phyloP scores from a whole-genome alignment of 2,113 vertebrate species.

The Egretta garzetta region DNA sequence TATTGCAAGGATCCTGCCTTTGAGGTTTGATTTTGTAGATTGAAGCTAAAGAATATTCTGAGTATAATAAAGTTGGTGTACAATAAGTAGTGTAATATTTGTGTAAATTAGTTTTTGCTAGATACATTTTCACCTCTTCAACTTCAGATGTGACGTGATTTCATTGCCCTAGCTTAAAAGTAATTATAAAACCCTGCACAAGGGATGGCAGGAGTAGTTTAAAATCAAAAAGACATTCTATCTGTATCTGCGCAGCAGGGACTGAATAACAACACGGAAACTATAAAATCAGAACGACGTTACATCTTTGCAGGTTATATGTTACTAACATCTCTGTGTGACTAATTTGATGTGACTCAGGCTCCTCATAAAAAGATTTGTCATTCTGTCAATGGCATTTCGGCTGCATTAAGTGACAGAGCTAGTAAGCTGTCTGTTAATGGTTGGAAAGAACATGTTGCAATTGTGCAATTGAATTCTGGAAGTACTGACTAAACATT shows the following conservation, averaged over 20 bases:
- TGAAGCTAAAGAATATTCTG: neutral
- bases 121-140: neutral
- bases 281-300: slow-evolving; percentile 54
- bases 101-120: neutral
- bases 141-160: neutral
- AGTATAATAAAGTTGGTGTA: accelerated
- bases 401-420: neutral
- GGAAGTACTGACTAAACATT: slow-evolving; percentile 39
- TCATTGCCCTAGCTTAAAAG: neutral
- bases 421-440: neutral
- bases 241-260: neutral
- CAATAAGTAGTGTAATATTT: neutral
- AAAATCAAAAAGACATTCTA: slow-evolving; percentile 33
- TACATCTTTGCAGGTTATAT: slow-evolving; percentile 48
- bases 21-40: neutral
- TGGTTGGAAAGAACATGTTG: neutral
- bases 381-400: slow-evolving; percentile 17
- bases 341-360: slow-evolving; percentile 38
- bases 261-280: neutral
- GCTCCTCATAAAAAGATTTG: slow-evolving; percentile 3
- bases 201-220: neutral
- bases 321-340: neutral
- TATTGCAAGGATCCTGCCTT: neutral
- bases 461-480: neutral
- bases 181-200: neutral